Evolutionary conservation across 2,888 invertebrate species (phyloP), one percentile per base, ranked within the genome.

Genomic region (Limnephilus rhombicus): DNA sequence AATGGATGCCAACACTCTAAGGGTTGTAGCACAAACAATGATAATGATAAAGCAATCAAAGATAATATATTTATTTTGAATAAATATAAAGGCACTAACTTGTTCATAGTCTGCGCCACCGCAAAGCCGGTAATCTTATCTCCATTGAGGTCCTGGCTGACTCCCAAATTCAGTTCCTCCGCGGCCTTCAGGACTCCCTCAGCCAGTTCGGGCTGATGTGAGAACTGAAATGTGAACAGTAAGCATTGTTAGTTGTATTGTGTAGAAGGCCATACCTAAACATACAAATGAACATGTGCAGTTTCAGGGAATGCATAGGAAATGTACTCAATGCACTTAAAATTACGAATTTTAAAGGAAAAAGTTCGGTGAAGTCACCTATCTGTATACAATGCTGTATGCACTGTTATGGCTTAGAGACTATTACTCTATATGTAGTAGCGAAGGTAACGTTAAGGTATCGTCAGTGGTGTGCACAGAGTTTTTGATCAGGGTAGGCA

Each of bases 111-210:
- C 94, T 98, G 98, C 1, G 97, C 97, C 88, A 97, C 96, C 0
- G 97, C 96, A 94, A 97, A 97, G 12, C 97, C 98, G 0, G 96
- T 96, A 94, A 96, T 95, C 11, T 96, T 95, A 11, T 96, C 96
- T 2, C 97, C 97, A 94, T 97, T 97, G 29, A 97, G 95, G 94
- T 98, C 98, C 91, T 96, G 96, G 41, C 96, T 96, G 7, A 97
- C 96, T 1, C 97, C 97, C 94, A 96, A 97, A 0, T 97, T 97
- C 37, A 96, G 95, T 94, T 98, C 97, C 90, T 95, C 95, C 0
- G 96, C 97, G 0, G 97, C 97, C 2, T 96, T 95, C 7, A 98
- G 96, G 91, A 98, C 95, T 94, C 97, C 97, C 91, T 96, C 95
- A 0, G 97, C 96, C 80, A 97, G 96, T 91, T 95, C 95, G 0